Conservation (phyloP, 1,140 invertebrate genomes). For the Ceratina japonica region DNA sequence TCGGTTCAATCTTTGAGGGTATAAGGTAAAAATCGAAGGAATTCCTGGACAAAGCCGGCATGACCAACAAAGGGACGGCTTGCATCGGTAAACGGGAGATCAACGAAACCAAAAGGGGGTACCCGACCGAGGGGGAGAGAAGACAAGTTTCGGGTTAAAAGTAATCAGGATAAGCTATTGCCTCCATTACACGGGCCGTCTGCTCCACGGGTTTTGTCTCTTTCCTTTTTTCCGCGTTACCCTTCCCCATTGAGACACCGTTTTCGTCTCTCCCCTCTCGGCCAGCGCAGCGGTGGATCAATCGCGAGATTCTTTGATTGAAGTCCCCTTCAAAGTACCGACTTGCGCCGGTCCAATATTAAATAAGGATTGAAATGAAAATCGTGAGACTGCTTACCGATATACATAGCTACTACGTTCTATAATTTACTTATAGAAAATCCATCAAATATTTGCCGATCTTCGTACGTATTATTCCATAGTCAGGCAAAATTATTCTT, state of each 20-base stretch:
- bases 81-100: conserved; percentile 36
- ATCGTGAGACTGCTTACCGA: too few relatives aligned
- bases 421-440: too few relatives aligned
- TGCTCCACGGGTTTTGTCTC: conserved; percentile 41
- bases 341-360: not conserved
- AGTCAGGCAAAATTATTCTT: too few relatives aligned
- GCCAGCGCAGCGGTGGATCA: conserved; percentile 34
- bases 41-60: conserved; percentile 32
- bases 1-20: conserved; percentile 42
- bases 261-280: conserved; percentile 38
- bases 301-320: conserved; percentile 51
- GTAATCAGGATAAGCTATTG: conserved; percentile 71
- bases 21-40: conserved; percentile 44
- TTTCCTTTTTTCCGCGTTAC: conserved; percentile 28
- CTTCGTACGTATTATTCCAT: too few relatives aligned
- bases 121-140: conserved; percentile 25
- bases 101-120: not conserved
- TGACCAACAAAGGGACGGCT: conserved; percentile 35
- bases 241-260: not conserved
- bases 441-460: too few relatives aligned
- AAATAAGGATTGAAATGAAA: too few relatives aligned
- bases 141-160: conserved; percentile 65
- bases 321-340: conserved; percentile 11
- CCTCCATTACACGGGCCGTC: conserved; percentile 63
- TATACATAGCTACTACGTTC: too few relatives aligned